These are phyloP conservation scores for Hydropsyche tenuis DNA, from an alignment of 1,140 invertebrate species.

Conservation along the genomic window DNA sequence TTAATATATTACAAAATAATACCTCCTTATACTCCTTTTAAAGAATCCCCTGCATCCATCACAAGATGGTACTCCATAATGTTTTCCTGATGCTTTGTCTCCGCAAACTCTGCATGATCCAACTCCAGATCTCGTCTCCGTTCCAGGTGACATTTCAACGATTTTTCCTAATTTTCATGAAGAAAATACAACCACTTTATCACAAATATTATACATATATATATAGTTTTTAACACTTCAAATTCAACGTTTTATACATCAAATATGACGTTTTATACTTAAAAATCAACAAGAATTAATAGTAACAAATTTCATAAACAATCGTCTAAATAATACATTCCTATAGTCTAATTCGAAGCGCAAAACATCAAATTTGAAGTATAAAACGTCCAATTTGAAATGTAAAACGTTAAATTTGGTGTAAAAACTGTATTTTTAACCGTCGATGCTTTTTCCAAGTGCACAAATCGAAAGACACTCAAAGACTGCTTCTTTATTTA, in stretches of 20 bases:
- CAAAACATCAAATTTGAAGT: too few relatives aligned
- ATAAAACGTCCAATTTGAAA: too few relatives aligned
- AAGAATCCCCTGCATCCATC: constrained; percentile 93
- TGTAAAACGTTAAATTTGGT: too few relatives aligned
- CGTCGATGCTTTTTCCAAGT: too few relatives aligned
- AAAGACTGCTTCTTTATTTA: too few relatives aligned
- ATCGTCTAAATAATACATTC: too few relatives aligned
- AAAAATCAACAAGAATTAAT: too few relatives aligned
- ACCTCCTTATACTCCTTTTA: constrained; percentile 86
- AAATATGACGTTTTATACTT: too few relatives aligned
- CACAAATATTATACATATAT: neutral
- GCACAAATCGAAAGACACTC: too few relatives aligned
- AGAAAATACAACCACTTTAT: neutral
- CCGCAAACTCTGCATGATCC: constrained; percentile 80
- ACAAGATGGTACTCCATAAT: constrained; percentile 86
- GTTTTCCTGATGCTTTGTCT: constrained; percentile 91
- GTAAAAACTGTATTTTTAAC: too few relatives aligned
- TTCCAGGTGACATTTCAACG: constrained; percentile 2
- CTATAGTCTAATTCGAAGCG: too few relatives aligned
- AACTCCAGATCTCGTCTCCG: neutral
- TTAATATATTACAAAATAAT: constrained; percentile 30
- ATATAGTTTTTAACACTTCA: neutral
- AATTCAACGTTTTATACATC: neutral
- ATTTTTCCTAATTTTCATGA: neutral
- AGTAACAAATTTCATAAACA: too few relatives aligned